Base-by-base conservation (phyloP, 2,797 vertebrate genomes). In the Hypotaenidia philippensis region DNA sequence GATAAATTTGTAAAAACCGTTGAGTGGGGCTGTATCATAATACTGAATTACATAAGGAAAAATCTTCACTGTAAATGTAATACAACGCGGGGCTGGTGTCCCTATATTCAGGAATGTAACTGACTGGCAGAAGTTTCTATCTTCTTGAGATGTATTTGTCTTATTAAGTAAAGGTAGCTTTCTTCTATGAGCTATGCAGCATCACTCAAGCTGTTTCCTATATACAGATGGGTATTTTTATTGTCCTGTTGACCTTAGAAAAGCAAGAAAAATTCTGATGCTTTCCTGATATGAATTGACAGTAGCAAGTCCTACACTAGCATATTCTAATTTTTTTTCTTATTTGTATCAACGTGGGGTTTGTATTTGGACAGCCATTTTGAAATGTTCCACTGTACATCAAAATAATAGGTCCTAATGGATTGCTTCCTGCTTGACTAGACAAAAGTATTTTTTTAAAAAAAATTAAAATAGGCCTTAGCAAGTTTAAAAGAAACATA, bases 321-420 rank as follows among this genome's bases (percentile, higher is more conserved):
- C 66, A 80, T 90, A 70, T 88, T 90, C 47, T 86, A 13, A 19
- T 88, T 89, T 90, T 89, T 91, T 87, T 83, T 66, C 82, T 70
- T 81, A 53, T 40, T 94, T 88, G 41, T 91, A 63, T 94, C 94
- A 91, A 86, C 87, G 65, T 88, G 94, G 87, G 92, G 79, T 78
- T 94, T 94, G 55, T 93, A 64, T 88, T 86, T 94, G 79, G 91
- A 95, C 95, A 96, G 89, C 93, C 94, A 94, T 96, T 94, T 97
- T 94, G 77, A 96, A 90, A 45, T 66, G 63, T 91, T 96, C 91
- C 4, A 2, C 56, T 91, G 74, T 96, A 84, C n/a, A 74, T 82
- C 87, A 88, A 93, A 96, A 79, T 91, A 95, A 89, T 69, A 92
- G 83, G 61, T 95, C 86, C 91, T 96, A 94, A 89, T 68, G 88